These are phyloP conservation scores for Melipona quadrifasciata DNA, from an alignment of 1,140 invertebrate species.

Conservation along the genomic window DNA sequence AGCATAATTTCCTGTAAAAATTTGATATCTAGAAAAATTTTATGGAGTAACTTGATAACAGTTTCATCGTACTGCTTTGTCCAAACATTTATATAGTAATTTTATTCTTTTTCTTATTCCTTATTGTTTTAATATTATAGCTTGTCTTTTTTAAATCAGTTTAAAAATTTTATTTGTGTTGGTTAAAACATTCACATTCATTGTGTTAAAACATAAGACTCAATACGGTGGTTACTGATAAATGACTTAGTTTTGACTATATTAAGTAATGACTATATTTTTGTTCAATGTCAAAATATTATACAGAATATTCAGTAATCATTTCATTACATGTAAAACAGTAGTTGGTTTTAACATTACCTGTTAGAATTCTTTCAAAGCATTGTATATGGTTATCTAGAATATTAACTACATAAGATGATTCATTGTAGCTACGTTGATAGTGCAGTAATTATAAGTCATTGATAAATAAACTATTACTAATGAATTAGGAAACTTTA, in stretches of 20 bases:
- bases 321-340: not conserved
- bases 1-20: not conserved
- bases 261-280: too few species aligned
- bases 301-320: too few species aligned
- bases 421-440: not conserved
- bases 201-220: not conserved
- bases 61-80: not conserved
- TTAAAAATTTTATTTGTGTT: not conserved
- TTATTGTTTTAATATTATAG: not conserved
- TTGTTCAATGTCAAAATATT: not conserved
- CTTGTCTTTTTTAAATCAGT: not conserved
- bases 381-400: not conserved
- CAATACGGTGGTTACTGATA: not conserved
- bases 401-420: not conserved
- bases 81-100: not conserved
- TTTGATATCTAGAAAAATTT: not conserved
- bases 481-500: not conserved
- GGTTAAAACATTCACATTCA: not conserved
- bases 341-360: conserved; percentile 7
- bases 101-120: not conserved
- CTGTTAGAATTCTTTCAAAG: conserved; percentile 35
- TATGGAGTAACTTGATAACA: not conserved
- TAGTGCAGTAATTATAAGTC: not conserved
- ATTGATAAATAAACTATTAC: not conserved
- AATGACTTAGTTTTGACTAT: not conserved